Evolutionary conservation across 2,797 vertebrate species (phyloP).

Genomic region (Strix occidentalis): DNA sequence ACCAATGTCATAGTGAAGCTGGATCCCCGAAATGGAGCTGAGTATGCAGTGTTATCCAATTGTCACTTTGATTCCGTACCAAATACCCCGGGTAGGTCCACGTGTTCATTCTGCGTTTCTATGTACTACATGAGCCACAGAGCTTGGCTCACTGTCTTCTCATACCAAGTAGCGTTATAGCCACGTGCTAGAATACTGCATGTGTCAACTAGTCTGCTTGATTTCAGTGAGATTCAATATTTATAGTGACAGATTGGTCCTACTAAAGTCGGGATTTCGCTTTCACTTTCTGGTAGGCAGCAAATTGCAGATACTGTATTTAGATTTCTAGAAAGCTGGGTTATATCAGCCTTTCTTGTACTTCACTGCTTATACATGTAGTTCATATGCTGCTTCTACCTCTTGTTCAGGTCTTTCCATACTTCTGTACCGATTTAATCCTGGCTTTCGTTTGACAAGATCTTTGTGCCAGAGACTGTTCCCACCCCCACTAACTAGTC

Average conservation of each 20-base stretch:
- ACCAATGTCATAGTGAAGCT: conserved; percentile 91
- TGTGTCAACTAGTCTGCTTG: neutral
- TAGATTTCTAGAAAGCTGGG: neutral
- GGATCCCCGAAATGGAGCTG: conserved; percentile 84
- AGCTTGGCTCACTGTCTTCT: neutral
- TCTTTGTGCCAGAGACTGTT: neutral
- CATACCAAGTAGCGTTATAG: neutral
- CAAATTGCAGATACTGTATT: neutral
- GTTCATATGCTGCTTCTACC: neutral
- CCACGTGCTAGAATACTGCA: neutral
- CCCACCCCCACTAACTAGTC: neutral
- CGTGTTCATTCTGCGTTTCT: neutral
- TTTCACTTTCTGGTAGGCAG: neutral
- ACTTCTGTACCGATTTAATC: neutral
- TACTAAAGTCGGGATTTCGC: neutral
- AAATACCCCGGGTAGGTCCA: conserved; percentile 87
- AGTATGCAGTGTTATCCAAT: conserved; percentile 92
- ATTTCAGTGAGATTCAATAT: neutral
- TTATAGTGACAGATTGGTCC: neutral
- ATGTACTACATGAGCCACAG: rapidly evolving
- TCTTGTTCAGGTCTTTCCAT: neutral
- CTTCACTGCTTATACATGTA: neutral
- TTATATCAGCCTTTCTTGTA: neutral
- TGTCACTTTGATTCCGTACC: conserved; percentile 98
- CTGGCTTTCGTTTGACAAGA: neutral